Evolutionary conservation across 1,140 invertebrate genomes (phyloP).

Genomic region (Solenopsis fugax): DNA sequence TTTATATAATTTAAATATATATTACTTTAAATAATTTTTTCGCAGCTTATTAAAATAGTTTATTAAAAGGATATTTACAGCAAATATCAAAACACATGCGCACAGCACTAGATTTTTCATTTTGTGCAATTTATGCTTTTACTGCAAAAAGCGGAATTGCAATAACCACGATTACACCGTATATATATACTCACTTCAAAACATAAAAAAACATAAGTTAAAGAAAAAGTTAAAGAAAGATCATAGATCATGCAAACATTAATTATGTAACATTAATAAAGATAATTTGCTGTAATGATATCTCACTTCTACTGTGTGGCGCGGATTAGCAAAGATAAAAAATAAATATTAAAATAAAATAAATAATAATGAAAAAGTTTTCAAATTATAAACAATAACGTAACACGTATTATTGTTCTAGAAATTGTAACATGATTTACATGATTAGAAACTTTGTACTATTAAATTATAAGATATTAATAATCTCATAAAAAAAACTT

Average conservation of each 20-base stretch:
- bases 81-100: background rate
- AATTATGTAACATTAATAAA: background rate
- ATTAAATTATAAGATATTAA: too few relatives aligned
- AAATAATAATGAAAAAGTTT: too few relatives aligned
- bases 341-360: background rate
- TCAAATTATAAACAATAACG: too few relatives aligned
- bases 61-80: background rate
- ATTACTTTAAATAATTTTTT: background rate
- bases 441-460: too few relatives aligned
- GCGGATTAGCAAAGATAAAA: background rate
- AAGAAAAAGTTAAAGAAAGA: background rate
- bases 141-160: background rate
- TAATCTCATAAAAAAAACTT: too few relatives aligned
- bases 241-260: background rate
- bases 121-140: background rate
- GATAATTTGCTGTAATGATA: background rate
- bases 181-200: slow-evolving; percentile 13
- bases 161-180: background rate
- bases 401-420: too few relatives aligned
- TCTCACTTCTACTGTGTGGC: too few relatives aligned
- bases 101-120: background rate
- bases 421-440: too few relatives aligned
- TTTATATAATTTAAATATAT: background rate
- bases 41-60: background rate
- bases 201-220: background rate